phyloP scores from a whole-genome alignment of 2,888 invertebrate genomes.

The Rugalucina vietnamica region DNA sequence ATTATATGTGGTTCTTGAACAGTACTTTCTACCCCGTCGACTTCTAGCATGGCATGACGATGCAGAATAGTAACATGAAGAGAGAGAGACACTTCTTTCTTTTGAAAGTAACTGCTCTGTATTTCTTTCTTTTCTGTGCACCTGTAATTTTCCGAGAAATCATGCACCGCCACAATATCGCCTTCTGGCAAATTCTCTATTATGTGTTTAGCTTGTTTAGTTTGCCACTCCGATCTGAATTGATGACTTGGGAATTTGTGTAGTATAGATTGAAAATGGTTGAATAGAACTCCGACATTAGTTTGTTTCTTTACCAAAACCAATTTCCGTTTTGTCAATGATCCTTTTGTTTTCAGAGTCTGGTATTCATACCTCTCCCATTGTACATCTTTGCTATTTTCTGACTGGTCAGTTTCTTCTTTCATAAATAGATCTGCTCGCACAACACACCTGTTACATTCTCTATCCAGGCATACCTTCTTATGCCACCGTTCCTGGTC shows the following conservation, averaged over 20 bases:
- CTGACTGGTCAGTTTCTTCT: neutral
- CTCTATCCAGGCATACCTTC: neutral
- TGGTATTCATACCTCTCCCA: neutral
- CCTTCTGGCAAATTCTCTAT: neutral
- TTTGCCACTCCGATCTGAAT: neutral
- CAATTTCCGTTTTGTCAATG: neutral
- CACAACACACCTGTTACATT: neutral
- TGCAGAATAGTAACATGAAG: constrained; percentile 34
- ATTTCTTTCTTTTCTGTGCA: constrained; percentile 3
- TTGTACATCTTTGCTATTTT: neutral
- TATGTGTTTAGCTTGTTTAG: neutral
- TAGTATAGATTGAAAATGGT: neutral
- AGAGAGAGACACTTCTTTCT: constrained; percentile 33
- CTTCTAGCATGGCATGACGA: constrained; percentile 31
- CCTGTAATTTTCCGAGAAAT: constrained; percentile 21
- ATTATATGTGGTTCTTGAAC: constrained; percentile 20
- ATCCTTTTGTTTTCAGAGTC: neutral
- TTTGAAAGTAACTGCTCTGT: neutral
- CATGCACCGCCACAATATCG: neutral
- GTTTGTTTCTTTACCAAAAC: neutral
- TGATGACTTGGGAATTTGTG: neutral
- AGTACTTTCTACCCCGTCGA: constrained; percentile 43
- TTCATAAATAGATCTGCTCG: neutral
- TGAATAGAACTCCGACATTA: neutral
- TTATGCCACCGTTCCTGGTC: neutral